Percentiles rank a stretch among this genome's conserved stretches.
These are phyloP conservation scores for Hormiphora californensis DNA, from an alignment of 37 sponge, comb jelly and placozoan genomes.

Conservation along the genomic window DNA sequence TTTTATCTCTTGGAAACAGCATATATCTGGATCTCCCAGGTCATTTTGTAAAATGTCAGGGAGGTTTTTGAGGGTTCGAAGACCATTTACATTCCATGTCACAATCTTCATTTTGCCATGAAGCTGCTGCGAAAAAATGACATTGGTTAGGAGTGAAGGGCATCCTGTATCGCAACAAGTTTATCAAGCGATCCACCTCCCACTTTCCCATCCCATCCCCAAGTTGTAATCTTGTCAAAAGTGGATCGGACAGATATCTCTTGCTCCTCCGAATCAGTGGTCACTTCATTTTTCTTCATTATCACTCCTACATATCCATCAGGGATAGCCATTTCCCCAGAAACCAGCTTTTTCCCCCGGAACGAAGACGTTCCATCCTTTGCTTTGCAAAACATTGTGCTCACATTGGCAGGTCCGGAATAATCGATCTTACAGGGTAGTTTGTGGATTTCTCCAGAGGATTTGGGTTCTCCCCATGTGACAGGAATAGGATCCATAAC, in stretches of 20 bases:
- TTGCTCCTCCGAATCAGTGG: background rate
- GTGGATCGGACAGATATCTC: background rate
- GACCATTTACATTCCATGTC: conserved; percentile 44
- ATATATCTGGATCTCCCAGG: conserved; percentile 39
- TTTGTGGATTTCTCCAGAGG: too few species aligned
- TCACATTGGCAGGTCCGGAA: background rate
- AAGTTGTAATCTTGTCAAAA: background rate
- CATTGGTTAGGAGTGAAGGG: too few species aligned
- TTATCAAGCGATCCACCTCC: background rate
- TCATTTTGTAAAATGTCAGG: too few species aligned
- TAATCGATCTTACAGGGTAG: background rate
- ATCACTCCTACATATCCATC: background rate
- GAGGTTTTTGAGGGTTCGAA: background rate
- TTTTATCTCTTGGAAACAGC: conserved; percentile 23
- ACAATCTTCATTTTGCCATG: conserved; percentile 48
- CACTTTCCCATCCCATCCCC: background rate
- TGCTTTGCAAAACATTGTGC: background rate
- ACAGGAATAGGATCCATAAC: too few species aligned
- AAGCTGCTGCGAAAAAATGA: too few species aligned
- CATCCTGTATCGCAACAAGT: background rate
- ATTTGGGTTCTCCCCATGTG: too few species aligned
- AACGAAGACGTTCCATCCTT: background rate
- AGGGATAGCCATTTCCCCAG: background rate
- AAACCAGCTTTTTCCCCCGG: background rate
- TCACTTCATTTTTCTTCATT: background rate